Base-by-base conservation (phyloP, 2,797 vertebrate species). In the Rhyacichthys aspro region DNA sequence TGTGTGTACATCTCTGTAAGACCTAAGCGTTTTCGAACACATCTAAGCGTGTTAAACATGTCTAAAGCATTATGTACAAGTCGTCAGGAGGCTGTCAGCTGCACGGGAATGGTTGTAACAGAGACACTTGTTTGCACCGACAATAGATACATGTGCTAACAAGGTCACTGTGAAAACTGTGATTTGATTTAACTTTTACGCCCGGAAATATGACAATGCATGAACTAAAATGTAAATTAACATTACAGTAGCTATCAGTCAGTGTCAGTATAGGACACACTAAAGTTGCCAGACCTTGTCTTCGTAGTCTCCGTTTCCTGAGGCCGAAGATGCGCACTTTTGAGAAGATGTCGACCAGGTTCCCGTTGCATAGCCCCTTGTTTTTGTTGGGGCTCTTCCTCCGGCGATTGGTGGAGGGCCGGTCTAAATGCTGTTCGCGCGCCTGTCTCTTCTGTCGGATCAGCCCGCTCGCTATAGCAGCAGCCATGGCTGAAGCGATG, bases 311-410 rank as follows among this genome's bases (percentile, higher is more conserved):
- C 79, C 97, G 91, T 90, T 98, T 99, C 92, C 95, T 98, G 93
- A 98, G 96, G 84, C 97, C 97, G 91, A 99, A 99, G 93, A 99
- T 99, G 93, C 96, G 95, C 91, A 99, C 97, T 96, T 98, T 98
- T 78, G 97, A 98, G 94, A 99, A 99, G 90, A 99, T 99, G 89
- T 99, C 97, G 91, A 99, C 97, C 91, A 99, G 94, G 92, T 95
- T 98, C 65, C 96, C 95, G 83, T 97, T 99, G 94, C 97, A 98
- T 59, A 98, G 95, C 84, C 96, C 96, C 88, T 96, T 95, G 86
- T 95, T 98, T 93, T 96, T 98, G 92, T 92, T 98, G 83, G 96
- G 97, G 92, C 96, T 98, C 90, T 95, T 98, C 86, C 96, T 94
- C 92, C 96, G 94, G 86, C 95, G 93, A 83, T 93, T 93, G 81